A percentile compares a stretch with the other conserved stretches of the same genome.
These are phyloP conservation scores for Bucorvus abyssinicus DNA, from an alignment of 2,797 vertebrate genomes.

Conservation along the genomic window DNA sequence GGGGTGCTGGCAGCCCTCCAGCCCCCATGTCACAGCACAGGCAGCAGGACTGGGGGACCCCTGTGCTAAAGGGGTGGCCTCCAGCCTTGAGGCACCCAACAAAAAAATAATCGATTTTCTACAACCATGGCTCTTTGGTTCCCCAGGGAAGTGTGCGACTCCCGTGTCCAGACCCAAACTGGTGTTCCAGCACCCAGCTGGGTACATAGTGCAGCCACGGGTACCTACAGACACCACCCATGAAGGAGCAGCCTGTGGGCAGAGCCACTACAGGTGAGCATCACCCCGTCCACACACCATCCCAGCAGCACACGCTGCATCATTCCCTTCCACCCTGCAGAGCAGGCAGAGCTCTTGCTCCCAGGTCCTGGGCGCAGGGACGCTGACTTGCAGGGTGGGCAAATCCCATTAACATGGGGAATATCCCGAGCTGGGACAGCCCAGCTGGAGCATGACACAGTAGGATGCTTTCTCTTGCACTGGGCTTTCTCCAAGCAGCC, in stretches of 20 bases:
- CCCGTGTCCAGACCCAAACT: neutral
- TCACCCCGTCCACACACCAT: neutral
- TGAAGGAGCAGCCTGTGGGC: neutral
- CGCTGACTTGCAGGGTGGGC: rapidly evolving
- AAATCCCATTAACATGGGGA: neutral
- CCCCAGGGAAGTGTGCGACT: rapidly evolving
- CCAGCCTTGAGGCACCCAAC: neutral
- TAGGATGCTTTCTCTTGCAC: neutral
- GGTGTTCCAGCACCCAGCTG: neutral
- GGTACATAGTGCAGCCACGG: neutral
- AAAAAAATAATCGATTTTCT: rapidly evolving
- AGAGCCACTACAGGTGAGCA: neutral
- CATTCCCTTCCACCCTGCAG: neutral
- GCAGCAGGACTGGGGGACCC: neutral
- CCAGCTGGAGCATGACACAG: neutral
- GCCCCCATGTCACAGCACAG: neutral
- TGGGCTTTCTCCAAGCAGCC: neutral
- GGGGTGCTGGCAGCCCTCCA: neutral
- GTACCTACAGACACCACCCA: rapidly evolving
- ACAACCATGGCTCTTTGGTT: rapidly evolving
- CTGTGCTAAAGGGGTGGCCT: neutral
- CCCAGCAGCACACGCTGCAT: neutral
- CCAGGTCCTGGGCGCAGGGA: rapidly evolving
- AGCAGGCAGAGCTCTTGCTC: neutral
- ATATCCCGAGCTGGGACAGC: neutral